Percentiles rank a stretch among this genome's conserved stretches.
Evolutionary conservation across 2,888 invertebrate species (phyloP).

Genomic region (Epicampocera succincta): DNA sequence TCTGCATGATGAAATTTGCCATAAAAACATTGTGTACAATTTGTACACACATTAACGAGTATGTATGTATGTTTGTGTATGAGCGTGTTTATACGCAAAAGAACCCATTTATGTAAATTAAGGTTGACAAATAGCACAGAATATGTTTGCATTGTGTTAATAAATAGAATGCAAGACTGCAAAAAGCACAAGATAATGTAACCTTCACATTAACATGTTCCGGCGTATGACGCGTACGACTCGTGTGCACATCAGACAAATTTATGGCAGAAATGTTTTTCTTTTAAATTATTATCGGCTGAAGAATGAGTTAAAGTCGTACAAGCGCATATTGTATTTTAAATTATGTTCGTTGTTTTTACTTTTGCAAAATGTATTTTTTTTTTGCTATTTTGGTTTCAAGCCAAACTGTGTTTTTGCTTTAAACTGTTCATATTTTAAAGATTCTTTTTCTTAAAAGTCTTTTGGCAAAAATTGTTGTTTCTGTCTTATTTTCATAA

Average conservation of each 20-base stretch:
- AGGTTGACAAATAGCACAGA: neutral
- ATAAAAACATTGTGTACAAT: no score
- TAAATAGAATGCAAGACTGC: neutral
- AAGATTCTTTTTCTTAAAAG: neutral
- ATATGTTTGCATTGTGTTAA: neutral
- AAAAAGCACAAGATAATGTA: constrained; percentile 39
- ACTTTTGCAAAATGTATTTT: constrained; percentile 2
- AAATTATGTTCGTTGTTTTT: neutral
- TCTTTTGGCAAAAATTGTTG: no score
- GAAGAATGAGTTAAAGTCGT: neutral
- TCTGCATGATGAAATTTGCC: no score
- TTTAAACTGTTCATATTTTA: neutral
- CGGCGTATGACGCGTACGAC: constrained; percentile 42
- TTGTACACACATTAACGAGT: no score
- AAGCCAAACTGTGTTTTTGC: constrained; percentile 30
- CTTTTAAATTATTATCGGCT: constrained; percentile 5
- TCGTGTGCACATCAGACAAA: neutral
- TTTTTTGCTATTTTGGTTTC: constrained; percentile 34
- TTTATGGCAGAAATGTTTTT: neutral
- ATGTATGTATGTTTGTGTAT: no score
- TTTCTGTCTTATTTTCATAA: neutral
- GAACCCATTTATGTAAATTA: constrained; percentile 4
- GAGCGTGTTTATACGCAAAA: neutral
- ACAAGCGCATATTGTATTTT: constrained; percentile 16
- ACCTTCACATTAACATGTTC: constrained; percentile 65